Conservation (phyloP, 2,888 invertebrate species). For the Tetrapedia diversipes region DNA sequence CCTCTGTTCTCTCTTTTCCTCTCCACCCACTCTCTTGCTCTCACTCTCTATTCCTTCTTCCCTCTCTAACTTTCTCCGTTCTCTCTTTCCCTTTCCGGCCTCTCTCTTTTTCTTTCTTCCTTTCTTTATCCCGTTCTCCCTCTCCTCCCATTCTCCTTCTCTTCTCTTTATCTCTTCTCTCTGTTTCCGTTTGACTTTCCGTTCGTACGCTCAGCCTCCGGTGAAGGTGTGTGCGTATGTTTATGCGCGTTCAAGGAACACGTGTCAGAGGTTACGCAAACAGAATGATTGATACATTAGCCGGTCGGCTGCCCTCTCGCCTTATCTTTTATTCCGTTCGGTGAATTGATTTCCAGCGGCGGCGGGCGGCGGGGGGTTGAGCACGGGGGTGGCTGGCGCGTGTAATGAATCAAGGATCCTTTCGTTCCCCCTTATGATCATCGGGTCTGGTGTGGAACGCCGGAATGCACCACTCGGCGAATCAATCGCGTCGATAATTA, state of each 20-base stretch:
- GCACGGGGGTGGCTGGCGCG: conserved; percentile 44
- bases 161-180: too few relatives aligned
- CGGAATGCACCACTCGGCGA: conserved; percentile 5
- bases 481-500: conserved; percentile 31
- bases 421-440: conserved; percentile 56
- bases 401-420: conserved; percentile 67
- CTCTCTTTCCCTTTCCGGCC: too few relatives aligned
- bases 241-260: conserved; percentile 63
- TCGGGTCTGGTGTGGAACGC: conserved; percentile 6
- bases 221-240: conserved; percentile 30
- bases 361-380: conserved; percentile 21
- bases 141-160: conserved; percentile 24
- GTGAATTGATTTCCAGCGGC: conserved; percentile 69
- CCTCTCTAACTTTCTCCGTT: too few relatives aligned
- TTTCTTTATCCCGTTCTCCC: background rate
- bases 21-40: too few relatives aligned
- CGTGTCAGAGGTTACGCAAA: conserved; percentile 80
- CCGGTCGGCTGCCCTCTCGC: conserved; percentile 66
- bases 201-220: conserved; percentile 8
- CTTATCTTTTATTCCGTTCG: conserved; percentile 74
- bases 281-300: conserved; percentile 81
- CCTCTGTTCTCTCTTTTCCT: too few relatives aligned
- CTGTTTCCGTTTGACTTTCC: conserved; percentile 4
- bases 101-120: conserved; percentile 29
- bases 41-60: too few relatives aligned